Conservation (phyloP, 2,888 invertebrate genomes). For the Agrypnus murinus region DNA sequence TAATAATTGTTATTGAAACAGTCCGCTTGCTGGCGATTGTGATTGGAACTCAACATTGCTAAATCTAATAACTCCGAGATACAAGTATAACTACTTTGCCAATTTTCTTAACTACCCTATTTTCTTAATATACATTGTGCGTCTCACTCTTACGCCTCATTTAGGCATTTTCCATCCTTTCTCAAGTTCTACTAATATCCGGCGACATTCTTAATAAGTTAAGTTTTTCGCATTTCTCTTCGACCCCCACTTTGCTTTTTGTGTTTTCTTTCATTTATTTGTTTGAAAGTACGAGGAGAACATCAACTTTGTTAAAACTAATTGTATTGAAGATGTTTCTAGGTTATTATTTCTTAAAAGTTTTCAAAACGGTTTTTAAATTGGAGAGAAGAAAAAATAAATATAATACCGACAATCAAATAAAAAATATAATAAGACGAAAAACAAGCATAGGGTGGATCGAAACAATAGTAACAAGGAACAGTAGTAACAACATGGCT, state of each 20-base stretch:
- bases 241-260: constrained; percentile 57
- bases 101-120: constrained; percentile 69
- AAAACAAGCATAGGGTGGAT: no score
- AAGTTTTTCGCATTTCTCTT: constrained; percentile 69
- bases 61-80: constrained; percentile 67
- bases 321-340: constrained; percentile 55
- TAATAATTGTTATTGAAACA: constrained; percentile 44
- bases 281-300: constrained; percentile 62
- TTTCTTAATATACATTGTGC: constrained; percentile 67
- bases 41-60: constrained; percentile 59
- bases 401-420: not conserved
- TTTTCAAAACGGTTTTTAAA: not conserved
- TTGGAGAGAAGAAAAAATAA: constrained; percentile 1
- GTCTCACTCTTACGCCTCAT: constrained; percentile 53
- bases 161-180: constrained; percentile 53
- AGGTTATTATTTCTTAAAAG: constrained; percentile 19
- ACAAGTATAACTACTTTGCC: constrained; percentile 68
- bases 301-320: constrained; percentile 66
- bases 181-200: constrained; percentile 64
- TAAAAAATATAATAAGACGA: not conserved
- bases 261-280: constrained; percentile 62
- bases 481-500: no score
- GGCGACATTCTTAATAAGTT: constrained; percentile 69
- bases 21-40: constrained; percentile 56
- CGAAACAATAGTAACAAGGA: no score